Conservation (phyloP, 2,797 vertebrate genomes). For the Buceros bicornis region DNA sequence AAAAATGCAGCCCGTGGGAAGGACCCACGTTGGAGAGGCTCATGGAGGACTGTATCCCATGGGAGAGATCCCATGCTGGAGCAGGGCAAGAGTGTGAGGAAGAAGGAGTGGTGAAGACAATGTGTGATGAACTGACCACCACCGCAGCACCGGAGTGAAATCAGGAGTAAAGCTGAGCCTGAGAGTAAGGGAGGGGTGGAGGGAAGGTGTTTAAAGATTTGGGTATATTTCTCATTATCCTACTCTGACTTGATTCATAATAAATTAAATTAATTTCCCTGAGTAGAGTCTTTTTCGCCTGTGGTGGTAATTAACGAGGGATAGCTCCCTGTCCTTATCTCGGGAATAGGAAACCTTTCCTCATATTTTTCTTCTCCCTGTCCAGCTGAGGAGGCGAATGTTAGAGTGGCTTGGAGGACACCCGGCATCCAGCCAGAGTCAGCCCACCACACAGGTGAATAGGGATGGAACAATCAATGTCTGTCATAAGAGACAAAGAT, state of each 20-base stretch:
- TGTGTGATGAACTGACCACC: no score
- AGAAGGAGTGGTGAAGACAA: not conserved
- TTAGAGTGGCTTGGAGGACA: not conserved
- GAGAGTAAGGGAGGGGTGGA: not conserved
- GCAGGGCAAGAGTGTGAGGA: not conserved
- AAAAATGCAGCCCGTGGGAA: not conserved
- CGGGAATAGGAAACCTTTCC: no score
- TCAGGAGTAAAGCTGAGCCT: not conserved
- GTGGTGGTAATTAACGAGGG: accelerated
- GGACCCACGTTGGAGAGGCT: not conserved
- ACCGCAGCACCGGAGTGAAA: no score
- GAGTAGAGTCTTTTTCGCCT: accelerated
- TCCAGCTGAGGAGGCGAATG: not conserved
- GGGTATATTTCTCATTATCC: not conserved
- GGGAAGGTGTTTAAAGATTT: not conserved
- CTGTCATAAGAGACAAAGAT: not conserved
- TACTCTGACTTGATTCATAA: not conserved
- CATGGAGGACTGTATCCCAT: not conserved
- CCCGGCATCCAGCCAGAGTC: not conserved
- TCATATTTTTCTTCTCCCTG: not conserved
- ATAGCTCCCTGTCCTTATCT: not conserved
- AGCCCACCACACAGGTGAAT: not conserved
- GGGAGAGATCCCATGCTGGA: accelerated
- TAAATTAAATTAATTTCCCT: not conserved
- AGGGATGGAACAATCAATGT: not conserved